phyloP scores from a whole-genome alignment of 92 coral and sea anemone genomes.

The Epizoanthus stellaris region DNA sequence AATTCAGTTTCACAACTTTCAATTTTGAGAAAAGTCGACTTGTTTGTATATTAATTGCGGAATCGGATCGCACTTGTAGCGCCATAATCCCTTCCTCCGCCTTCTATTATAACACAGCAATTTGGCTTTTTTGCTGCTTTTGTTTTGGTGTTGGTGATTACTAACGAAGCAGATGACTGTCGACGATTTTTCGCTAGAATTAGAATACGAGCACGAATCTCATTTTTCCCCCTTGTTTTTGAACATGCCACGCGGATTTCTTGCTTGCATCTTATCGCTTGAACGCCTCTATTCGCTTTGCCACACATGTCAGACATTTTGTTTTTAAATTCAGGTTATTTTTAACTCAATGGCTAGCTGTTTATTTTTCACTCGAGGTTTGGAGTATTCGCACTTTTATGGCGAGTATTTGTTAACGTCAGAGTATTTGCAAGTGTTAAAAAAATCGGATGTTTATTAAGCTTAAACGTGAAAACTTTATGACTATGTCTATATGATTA shows the following conservation, averaged over 20 bases:
- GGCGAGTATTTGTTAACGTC: neutral
- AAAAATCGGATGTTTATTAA: neutral
- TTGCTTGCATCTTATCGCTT: neutral
- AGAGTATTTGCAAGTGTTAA: no score
- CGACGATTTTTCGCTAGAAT: neutral
- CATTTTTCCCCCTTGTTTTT: no score
- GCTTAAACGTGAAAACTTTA: neutral
- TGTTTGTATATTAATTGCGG: neutral
- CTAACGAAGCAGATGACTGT: neutral
- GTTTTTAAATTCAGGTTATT: no score
- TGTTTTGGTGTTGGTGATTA: slow-evolving; percentile 6
- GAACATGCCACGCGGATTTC: no score
- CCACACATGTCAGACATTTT: no score
- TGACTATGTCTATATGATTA: no score
- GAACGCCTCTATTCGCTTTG: neutral
- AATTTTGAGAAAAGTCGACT: neutral
- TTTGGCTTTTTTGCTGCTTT: neutral
- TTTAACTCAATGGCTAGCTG: neutral
- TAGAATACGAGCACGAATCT: neutral
- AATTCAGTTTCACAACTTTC: neutral
- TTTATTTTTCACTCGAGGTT: neutral
- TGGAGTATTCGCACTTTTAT: neutral
- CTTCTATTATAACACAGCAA: neutral
- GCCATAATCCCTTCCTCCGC: neutral
- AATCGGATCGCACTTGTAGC: neutral